phyloP scores from a whole-genome alignment of 2,888 invertebrate species.

The Drosophila paramelanica region DNA sequence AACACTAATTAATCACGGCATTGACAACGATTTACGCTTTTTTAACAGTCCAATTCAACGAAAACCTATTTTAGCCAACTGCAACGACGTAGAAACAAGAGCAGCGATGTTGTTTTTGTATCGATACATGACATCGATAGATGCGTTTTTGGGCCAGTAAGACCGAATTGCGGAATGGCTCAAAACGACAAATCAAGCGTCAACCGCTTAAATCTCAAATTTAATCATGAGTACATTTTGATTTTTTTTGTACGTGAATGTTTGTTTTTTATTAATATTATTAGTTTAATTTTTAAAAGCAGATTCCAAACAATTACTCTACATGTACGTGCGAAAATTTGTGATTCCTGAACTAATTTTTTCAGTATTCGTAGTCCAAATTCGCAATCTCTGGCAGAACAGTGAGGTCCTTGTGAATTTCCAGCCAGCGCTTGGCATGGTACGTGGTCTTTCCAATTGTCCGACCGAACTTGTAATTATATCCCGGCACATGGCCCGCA shows the following conservation, averaged over 20 bases:
- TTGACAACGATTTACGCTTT: constrained; percentile 42
- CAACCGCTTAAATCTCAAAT: constrained; percentile 15
- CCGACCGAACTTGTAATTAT: constrained; percentile 90
- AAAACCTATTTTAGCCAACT: constrained; percentile 66
- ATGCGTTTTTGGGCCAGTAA: constrained; percentile 1
- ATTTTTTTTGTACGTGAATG: neutral
- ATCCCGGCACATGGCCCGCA: constrained; percentile 91
- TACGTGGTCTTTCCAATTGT: constrained; percentile 91
- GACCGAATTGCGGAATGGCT: neutral
- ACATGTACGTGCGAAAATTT: neutral
- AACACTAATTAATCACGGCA: constrained; percentile 53
- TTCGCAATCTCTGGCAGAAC: constrained; percentile 69
- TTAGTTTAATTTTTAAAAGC: neutral
- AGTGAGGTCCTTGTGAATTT: constrained; percentile 80
- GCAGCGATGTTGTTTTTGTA: constrained; percentile 55
- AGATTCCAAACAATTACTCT: neutral
- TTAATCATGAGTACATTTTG: neutral
- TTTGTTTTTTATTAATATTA: neutral
- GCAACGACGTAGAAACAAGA: constrained; percentile 75
- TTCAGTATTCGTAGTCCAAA: constrained; percentile 57
- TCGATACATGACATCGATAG: constrained; percentile 45
- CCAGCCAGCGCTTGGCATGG: constrained; percentile 90
- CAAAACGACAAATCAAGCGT: neutral
- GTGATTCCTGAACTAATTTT: neutral
- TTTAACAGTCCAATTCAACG: constrained; percentile 48